Evolutionary conservation across 2,113 vertebrate species (phyloP).

Genomic region (Podiceps cristatus): DNA sequence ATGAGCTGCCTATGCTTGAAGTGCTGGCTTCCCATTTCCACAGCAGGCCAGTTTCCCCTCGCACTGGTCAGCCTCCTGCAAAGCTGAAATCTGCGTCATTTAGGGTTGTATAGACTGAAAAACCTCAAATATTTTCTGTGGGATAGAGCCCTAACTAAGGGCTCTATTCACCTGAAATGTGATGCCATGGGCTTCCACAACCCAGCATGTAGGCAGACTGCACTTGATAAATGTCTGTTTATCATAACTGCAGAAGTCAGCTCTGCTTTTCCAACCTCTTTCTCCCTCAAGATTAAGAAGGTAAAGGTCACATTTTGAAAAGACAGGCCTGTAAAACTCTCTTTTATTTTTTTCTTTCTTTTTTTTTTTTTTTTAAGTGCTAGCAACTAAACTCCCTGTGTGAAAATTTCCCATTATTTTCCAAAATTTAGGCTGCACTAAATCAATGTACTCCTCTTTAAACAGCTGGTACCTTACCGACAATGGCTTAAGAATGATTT

Average conservation of each 20-base stretch:
- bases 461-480: neutral
- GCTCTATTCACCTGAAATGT: slow-evolving; percentile 56
- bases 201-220: slow-evolving; percentile 9
- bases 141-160: slow-evolving; percentile 43
- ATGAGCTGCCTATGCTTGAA: neutral
- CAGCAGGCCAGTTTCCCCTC: neutral
- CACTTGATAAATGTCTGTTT: slow-evolving; percentile 46
- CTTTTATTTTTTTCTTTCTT: too few species aligned
- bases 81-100: slow-evolving; percentile 55
- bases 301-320: slow-evolving; percentile 20
- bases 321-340: neutral
- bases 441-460: neutral
- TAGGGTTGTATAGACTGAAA: slow-evolving; percentile 49
- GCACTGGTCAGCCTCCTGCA: slow-evolving; percentile 20
- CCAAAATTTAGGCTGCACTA: neutral
- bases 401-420: neutral
- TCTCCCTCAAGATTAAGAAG: neutral
- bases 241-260: slow-evolving; percentile 20
- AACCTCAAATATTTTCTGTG: slow-evolving; percentile 71
- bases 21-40: neutral
- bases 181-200: slow-evolving; percentile 34
- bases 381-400: neutral
- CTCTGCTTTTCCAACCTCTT: slow-evolving; percentile 27
- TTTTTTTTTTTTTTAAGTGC: neutral
- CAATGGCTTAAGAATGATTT: neutral